Base-by-base conservation (phyloP, 1,140 invertebrate species). In the Diabrotica virgifera region DNA sequence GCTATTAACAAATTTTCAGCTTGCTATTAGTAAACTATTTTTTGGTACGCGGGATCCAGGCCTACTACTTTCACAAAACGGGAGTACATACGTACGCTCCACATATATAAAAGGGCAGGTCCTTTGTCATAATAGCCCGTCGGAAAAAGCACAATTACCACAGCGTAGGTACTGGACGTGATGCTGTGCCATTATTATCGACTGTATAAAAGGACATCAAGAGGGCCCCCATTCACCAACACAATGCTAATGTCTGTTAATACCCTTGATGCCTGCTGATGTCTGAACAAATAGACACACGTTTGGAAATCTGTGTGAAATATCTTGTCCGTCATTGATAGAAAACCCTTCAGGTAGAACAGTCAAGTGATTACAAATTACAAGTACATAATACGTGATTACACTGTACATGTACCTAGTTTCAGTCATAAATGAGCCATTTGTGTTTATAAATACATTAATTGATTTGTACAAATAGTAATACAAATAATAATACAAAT, bases 211-310 rank as follows among this genome's bases (percentile, higher is more conserved):
- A 35, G 58, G 58, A 59, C 58, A 36, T 13, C 58, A 51, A 38
- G 38, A 59, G 58, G 55, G 58, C 38, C 58, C 58, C 40, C 58
- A 59, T 59, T 51, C 35, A 59, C 58, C 46, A 50, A 38, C 36
- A 59, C 50, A 59, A 59, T 59, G 46, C 58, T 59, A 59, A 59
- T 59, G 58, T 37, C 58, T 59, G 35, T 51, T 59, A 59, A 59
- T 59, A 38, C 58, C 46, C 40, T 37, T 24, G 58, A 51, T 50
- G 37, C 24, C 14, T 24, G 12, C 55, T 57, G 55, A 57, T 57
- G 24, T 57, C 37, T 57, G 12, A 59, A 59, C 13, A 59, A 59
- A 59, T 36, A 59, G 58, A 38, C 58, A 36, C 36, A 57, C 55
- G 55, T 7, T 58, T 7, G 56, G 13, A 58, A 58, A 58, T 58